Evolutionary conservation across 2,888 invertebrate species (phyloP).

Genomic region (Malthinus flaveolus): DNA sequence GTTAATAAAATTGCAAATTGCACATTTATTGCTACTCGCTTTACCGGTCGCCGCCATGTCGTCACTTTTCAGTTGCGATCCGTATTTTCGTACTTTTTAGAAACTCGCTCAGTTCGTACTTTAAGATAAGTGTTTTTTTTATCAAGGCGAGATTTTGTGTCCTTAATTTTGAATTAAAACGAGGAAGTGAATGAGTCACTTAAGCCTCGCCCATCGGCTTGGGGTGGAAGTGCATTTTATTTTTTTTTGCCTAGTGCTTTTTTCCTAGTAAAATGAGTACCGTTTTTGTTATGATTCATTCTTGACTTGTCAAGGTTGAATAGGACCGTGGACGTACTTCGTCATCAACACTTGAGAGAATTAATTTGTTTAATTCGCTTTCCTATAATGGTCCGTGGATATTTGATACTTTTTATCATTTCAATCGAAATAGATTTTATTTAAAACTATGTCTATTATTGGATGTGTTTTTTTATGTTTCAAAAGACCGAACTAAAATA

Average conservation of each 20-base stretch:
- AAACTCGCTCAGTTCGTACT: not conserved
- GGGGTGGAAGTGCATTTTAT: constrained; percentile 24
- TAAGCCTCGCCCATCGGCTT: constrained; percentile 34
- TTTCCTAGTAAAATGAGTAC: constrained; percentile 11
- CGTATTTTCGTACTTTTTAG: not conserved
- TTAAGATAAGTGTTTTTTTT: not conserved
- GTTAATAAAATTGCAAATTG: not conserved
- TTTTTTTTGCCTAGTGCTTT: constrained; percentile 24
- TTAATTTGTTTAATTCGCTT: constrained; percentile 27
- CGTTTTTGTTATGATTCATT: constrained; percentile 34
- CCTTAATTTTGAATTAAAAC: not conserved
- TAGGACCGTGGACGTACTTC: constrained; percentile 1
- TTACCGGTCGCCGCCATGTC: constrained; percentile 45
- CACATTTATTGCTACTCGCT: constrained; percentile 11
- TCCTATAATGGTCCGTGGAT: constrained; percentile 42
- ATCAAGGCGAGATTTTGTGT: not conserved
- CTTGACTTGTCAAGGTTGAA: constrained; percentile 30
- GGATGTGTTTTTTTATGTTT: constrained; percentile 10
- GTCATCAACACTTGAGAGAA: constrained; percentile 6
- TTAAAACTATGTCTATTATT: constrained; percentile 12
- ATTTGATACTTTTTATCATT: constrained; percentile 39
- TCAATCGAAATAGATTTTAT: constrained; percentile 22
- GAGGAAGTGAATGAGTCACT: constrained; percentile 20
- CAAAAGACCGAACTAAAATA: constrained; percentile 22
- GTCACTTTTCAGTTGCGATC: constrained; percentile 16